phyloP scores from a whole-genome alignment of 2,888 invertebrate species.

The Leptinotarsa peninsularis region DNA sequence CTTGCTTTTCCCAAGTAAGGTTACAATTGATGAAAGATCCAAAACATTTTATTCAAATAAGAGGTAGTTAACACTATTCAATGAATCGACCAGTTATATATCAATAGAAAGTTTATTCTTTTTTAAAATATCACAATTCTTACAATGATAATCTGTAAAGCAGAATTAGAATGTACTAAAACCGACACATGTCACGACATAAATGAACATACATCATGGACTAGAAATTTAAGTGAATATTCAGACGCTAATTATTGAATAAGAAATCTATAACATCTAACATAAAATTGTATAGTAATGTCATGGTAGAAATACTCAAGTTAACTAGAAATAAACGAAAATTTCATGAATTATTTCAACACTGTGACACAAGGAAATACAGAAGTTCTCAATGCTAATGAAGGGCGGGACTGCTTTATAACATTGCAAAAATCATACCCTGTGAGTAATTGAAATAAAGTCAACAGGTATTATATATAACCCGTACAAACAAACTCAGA shows the following conservation, averaged over 20 bases:
- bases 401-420: no score
- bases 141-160: conserved; percentile 21
- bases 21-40: background rate
- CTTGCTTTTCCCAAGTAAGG: background rate
- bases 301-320: conserved; percentile 5
- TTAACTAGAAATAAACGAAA: background rate
- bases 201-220: conserved; percentile 6
- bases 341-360: background rate
- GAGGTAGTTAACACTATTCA: background rate
- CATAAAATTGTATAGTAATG: conserved; percentile 5
- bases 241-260: background rate
- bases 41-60: background rate
- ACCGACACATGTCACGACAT: background rate
- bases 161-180: conserved; percentile 4
- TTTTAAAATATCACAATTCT: conserved; percentile 27
- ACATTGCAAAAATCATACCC: no score
- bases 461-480: no score
- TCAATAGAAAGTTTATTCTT: conserved; percentile 20
- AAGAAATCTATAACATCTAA: conserved; percentile 2
- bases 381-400: no score
- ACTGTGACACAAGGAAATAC: no score
- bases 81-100: background rate
- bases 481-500: no score
- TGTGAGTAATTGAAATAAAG: no score
- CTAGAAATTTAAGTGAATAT: conserved; percentile 26